Evolutionary conservation across 2,113 vertebrate genomes (phyloP).

Genomic region (Excalfactoria chinensis): DNA sequence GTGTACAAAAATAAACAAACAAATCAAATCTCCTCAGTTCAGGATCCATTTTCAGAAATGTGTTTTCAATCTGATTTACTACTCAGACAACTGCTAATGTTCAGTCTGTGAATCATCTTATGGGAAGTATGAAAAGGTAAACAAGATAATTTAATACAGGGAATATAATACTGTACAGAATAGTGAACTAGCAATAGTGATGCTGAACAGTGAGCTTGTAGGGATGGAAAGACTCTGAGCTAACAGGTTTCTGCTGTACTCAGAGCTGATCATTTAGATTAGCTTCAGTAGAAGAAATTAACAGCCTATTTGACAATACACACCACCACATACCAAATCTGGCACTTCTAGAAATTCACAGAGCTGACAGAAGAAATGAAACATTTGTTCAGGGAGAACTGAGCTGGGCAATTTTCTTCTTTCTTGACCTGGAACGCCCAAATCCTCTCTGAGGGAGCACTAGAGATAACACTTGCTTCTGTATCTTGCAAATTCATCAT

Average conservation of each 20-base stretch:
- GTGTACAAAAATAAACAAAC: background rate
- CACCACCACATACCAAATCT: background rate
- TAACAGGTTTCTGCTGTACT: background rate
- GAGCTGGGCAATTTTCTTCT: background rate
- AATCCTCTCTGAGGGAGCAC: background rate
- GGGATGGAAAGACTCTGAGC: background rate
- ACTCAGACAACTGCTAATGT: background rate
- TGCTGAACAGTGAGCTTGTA: background rate
- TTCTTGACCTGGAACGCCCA: background rate
- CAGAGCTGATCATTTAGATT: background rate
- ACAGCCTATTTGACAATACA: background rate
- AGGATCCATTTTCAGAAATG: background rate
- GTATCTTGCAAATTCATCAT: constrained; percentile 15
- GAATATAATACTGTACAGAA: background rate
- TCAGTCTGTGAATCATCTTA: background rate
- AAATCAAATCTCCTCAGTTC: background rate
- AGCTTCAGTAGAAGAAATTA: constrained; percentile 12
- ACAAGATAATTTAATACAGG: background rate
- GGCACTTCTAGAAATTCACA: background rate
- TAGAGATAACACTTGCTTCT: background rate
- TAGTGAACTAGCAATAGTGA: background rate
- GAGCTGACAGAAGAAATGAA: background rate
- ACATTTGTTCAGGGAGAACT: background rate
- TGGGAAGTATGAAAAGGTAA: rapidly evolving
- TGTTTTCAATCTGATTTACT: background rate